Evolutionary conservation across 2,888 invertebrate genomes (phyloP), one percentile per base, ranked within the genome.

Genomic region (Heliothis peltigera): DNA sequence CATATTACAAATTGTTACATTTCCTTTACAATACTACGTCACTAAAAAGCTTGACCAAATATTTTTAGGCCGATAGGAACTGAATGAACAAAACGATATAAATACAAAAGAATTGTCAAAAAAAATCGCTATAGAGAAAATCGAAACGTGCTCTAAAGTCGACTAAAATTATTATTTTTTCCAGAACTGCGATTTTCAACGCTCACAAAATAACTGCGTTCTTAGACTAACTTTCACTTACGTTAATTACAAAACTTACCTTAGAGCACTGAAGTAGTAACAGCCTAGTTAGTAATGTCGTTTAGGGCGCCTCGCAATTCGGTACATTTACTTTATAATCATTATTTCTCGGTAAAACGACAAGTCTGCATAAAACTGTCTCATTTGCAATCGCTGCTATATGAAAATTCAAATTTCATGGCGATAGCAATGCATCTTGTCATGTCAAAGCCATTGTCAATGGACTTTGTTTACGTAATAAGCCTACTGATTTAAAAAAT

Each of bases 61-160:
- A 89, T 87, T 84, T 73, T 89, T 93, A 94, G 92, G 93, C 92
- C 92, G 87, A 93, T 94, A 94, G 94, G 94, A 94, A 95, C 94
- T 93, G 86, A 94, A 92, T 79, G 60, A 69, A 79, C 64, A 70
- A 77, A 80, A 77, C 67, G 58, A 72, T 84, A 72, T 81, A 82
- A 82, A 83, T 73, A 79, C 85, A 84, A 81, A 84, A 80, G 78
- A 75, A 79, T 19, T 46, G 77, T 77, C 39, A 86, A 84, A 81
- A 77, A 77, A 81, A 82, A 83, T 71, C 76, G 82, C 85, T 85
- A 83, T 62, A 70, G 73, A 73, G 63, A 79, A 79, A 85, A 84
- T 79, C 70, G 86, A 87, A 77, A 87, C 84, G 86, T 86, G 86
- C 87, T 86, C 87, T 87, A 82, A 87, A 81, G 67, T 80, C 74